These are phyloP conservation scores for Danionella dracula DNA, from an alignment of 2,797 vertebrate genomes.

Conservation along the genomic window DNA sequence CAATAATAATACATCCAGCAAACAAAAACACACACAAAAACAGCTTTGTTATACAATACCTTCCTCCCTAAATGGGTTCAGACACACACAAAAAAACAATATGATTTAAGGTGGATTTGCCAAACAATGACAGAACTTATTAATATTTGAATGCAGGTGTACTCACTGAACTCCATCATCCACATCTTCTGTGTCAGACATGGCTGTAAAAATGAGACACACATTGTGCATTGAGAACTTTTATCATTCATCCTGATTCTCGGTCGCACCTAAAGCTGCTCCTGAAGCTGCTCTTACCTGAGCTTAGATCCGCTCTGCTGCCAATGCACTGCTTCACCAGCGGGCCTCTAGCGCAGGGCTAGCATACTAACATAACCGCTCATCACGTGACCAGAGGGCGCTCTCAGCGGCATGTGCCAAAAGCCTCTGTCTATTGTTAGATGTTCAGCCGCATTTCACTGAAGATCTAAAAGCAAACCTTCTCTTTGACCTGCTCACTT, in stretches of 20 bases:
- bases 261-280: too few species aligned
- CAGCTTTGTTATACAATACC: conserved; percentile 15
- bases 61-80: conserved; percentile 44
- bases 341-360: conserved; percentile 56
- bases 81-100: conserved; percentile 6
- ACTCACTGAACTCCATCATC: conserved; percentile 64
- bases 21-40: neutral
- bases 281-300: neutral
- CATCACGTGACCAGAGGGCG: conserved; percentile 63
- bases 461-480: conserved; percentile 43
- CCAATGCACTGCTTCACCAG: neutral
- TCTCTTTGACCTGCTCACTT: conserved; percentile 13
- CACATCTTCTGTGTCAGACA: conserved; percentile 69
- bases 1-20: too few species aligned
- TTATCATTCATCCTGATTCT: neutral
- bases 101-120: neutral
- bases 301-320: too few species aligned
- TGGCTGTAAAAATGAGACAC: conserved; percentile 47
- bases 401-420: conserved; percentile 53
- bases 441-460: conserved; percentile 39
- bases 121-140: neutral
- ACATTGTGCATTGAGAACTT: neutral
- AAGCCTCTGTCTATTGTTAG: conserved; percentile 67
- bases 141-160: neutral
- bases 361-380: conserved; percentile 61